These are phyloP conservation scores for Neuroterus valhalla DNA, from an alignment of 1,140 invertebrate genomes.

Conservation along the genomic window DNA sequence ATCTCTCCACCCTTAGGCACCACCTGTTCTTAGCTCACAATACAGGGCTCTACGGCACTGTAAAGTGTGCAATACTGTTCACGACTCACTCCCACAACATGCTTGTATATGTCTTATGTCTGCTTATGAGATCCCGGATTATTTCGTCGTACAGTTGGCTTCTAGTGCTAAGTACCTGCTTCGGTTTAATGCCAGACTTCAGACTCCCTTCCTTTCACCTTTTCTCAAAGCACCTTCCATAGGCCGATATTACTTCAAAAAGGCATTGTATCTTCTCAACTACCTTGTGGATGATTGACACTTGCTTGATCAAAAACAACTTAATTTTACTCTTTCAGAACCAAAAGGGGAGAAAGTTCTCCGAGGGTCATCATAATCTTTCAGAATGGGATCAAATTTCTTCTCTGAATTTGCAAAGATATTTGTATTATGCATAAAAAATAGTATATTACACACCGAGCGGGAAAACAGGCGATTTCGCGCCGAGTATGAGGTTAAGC, in stretches of 20 bases:
- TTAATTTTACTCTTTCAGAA: background rate
- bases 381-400: no score
- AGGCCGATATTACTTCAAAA: no score
- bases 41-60: slow-evolving; percentile 53
- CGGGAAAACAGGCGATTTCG: no score
- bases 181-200: background rate
- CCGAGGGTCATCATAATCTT: no score
- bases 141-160: slow-evolving; percentile 60
- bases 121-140: slow-evolving; percentile 68
- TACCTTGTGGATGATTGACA: background rate
- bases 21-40: slow-evolving; percentile 69
- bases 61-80: slow-evolving; percentile 50
- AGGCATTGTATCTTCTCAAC: slow-evolving; percentile 34
- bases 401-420: no score
- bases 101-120: slow-evolving; percentile 66
- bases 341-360: no score
- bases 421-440: no score
- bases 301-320: background rate
- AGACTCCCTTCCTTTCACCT: no score
- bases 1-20: slow-evolving; percentile 72
- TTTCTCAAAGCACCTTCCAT: no score
- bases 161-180: slow-evolving; percentile 51
- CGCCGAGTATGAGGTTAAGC: no score
- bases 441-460: no score
- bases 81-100: slow-evolving; percentile 57